Base-by-base conservation (phyloP, 2,888 invertebrate species). In the Calameuta idolon region DNA sequence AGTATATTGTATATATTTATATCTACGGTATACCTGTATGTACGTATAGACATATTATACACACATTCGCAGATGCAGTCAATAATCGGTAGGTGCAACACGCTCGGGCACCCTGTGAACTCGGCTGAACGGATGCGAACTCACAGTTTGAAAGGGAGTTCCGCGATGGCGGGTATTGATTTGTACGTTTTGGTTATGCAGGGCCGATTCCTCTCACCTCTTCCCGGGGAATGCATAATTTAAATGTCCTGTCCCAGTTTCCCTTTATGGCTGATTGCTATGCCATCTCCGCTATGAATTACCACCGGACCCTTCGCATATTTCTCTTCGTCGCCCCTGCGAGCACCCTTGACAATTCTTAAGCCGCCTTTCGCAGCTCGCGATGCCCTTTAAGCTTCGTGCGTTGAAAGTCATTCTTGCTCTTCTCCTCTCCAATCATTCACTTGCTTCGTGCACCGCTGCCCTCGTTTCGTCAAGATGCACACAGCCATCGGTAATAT, bases 201-300 rank as follows among this genome's bases (percentile, higher is more conserved):
- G 35, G 69, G 69, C 55, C 80, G 81, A 81, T 82, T 77, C 80
- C 75, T 80, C 40, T 79, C 79, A 69, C 78, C 75, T 81, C 81
- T 81, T 81, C 81, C 80, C 82, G 76, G 75, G 84, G 84, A 85
- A 85, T 88, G 87, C 87, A 88, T 88, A 88, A 88, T 88, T 88
- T 87, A 88, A 87, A 86, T 85, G 85, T 85, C 84, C 83, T 83
- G 85, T 85, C 86, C 88, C 80, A 88, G 86, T 88, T 88, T 87
- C 83, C 79, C 79, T 76, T 76, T 79, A 80, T 34, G 82, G 86
- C 84, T 87, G 87, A 88, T 87, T 87, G 86, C 87, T 85, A 85
- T 85, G 87, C 86, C 82, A 83, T 83, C 83, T 83, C 79, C 83
- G 81, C 80, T 81, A 83, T 83, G 83, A 85, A 86, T 86, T 85